phyloP scores from a whole-genome alignment of 2,113 vertebrate genomes.

The Trematocara marginatum region DNA sequence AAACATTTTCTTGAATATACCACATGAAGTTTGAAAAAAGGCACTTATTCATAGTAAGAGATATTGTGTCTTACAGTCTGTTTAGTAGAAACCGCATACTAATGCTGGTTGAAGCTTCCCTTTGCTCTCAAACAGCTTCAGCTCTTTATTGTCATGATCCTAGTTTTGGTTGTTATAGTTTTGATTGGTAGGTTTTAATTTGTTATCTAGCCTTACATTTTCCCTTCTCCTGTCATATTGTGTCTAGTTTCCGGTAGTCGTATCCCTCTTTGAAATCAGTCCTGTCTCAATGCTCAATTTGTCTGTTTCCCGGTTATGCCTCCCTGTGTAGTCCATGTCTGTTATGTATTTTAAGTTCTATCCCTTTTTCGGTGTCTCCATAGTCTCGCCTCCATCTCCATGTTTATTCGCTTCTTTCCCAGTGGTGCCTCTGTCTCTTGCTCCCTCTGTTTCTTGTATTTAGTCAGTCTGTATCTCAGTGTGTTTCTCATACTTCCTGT shows the following conservation, averaged over 20 bases:
- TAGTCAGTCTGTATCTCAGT: not conserved
- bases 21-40: not conserved
- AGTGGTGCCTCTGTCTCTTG: not conserved
- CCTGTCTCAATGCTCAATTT: not conserved
- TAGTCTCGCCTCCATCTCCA: not conserved
- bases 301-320: not conserved
- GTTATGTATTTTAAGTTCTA: not conserved
- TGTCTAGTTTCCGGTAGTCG: not conserved
- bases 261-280: not conserved
- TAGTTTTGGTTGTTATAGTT: not conserved
- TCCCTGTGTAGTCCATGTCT: not conserved
- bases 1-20: not conserved
- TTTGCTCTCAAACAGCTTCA: not conserved
- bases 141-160: not conserved
- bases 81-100: not conserved
- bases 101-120: not conserved
- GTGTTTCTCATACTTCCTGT: not conserved
- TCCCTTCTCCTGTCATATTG: not conserved
- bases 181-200: not conserved
- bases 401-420: not conserved
- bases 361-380: not conserved
- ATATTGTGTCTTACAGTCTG: not conserved
- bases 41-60: not conserved
- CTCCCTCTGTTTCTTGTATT: not conserved
- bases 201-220: not conserved